Evolutionary conservation across 2,113 vertebrate genomes (phyloP), one percentile per base, ranked within the genome.

Genomic region (Lontra canadensis): DNA sequence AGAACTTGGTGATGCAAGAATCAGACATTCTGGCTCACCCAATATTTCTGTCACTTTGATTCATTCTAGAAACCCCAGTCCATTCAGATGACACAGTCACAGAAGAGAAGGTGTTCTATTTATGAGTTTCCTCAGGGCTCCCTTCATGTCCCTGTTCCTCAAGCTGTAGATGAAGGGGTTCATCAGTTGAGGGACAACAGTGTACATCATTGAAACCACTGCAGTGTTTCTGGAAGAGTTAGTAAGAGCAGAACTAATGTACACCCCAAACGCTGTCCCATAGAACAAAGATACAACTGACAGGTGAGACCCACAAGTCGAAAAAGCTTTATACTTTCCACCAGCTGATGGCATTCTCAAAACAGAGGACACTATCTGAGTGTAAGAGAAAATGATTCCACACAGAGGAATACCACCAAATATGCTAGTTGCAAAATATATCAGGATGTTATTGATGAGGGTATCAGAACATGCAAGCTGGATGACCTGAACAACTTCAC

Each of bases 121-220:
- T n/a, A 42, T 36, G 67, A 73, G 65, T 52, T 52, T 71, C 23
- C 9, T 36, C 47, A 96, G 25, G 47, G 86, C 81, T 25, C 39
- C 47, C 29, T 93, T 97, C 57, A 96, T 80, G 7, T 95, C 85
- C 49, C 29, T 95, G 67, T 95, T 97, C 49, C 81, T 87, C 39
- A 95, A 49, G 93, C 96, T 97, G 23, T 95, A 97, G 44, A 96
- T 95, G 36, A 96, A 90, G 21, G 93, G 95, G 44, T 97, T 85
- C 8, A 87, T 52, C 84, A 71, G 52, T 71, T 87, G 65, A 39
- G 47, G 65, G 63, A 71, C 65, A 25, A 87, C 21, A 29, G 23
- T 87, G 13, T 52, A 87, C 44, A 12, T 71, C 84, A 71, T 4
- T 20, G 65, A 55, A 29, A 29, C 23, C 47, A 87, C 47, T 0